Evolutionary conservation across 2,888 invertebrate species (phyloP), one percentile per base, ranked within the genome.

Genomic region (Hydrotaea diabolus): DNA sequence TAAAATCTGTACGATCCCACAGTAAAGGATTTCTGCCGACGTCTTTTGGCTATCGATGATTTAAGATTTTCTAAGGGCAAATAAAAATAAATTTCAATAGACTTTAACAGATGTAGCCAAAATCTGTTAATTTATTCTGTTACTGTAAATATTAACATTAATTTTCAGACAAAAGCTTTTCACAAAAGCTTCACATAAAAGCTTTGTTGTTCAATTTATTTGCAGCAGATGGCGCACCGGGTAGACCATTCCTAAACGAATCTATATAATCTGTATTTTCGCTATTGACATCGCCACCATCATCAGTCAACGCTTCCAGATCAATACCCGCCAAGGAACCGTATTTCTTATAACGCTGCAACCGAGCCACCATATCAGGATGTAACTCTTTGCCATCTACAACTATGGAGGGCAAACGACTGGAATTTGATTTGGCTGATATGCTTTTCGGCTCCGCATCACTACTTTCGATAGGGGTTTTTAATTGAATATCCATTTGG

Each of bases 341-440:
- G 11, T 39, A 85, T 71, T 39, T 77, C 21, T 82, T 85, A 13
- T 62, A 77, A n/a, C 77, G 72, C 17, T 77, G 53, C 39, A 85
- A 55, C 8, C 74, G 73, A 4, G 79, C 82, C 55, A 85, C 85
- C 26, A 69, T 71, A 36, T 85, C 82, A 0, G 79, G 62, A 53
- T 79, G 64, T 19, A 85, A 39, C 69, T 85, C 64, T 57, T 77
- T 82, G 71, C 85, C 85, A 71, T 85, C 74, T 31, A 85, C 43
- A 2, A 64, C 39, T 57, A 85, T 85, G 0, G 77, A 74, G 9
- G 82, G 71, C 49, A 85, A n/a, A 36, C 43, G 62, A 23, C 59
- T 64, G 0, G 79, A 36, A n/a, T 62, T 59, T 0, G 80, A 46
- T 13, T 64, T 74, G 21, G 23, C 1, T 0, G 43, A 2, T 21